Evolutionary conservation across 2,797 vertebrate species (phyloP), one percentile per base, ranked within the genome.

Genomic region (Hypotaenidia philippensis): DNA sequence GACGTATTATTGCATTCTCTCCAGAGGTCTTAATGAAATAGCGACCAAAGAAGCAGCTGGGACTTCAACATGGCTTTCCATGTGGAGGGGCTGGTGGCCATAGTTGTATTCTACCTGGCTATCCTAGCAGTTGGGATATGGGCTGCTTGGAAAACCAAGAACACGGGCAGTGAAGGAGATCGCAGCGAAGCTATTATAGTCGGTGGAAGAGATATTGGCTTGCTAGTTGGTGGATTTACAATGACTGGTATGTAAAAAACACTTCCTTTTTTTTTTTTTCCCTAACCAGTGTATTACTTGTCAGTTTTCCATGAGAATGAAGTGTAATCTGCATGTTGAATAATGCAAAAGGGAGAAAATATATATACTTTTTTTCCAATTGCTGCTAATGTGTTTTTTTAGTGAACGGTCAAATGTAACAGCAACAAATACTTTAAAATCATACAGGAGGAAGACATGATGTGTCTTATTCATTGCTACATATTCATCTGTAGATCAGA

Each of bases 121-220:
- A 99, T 99, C 90, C 97, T 99, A 69, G 95, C 98, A 49, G 99
- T 99, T 94, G 99, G 99, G 38, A 99, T 99, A 96, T 99, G 99
- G 99, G 99, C 99, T 63, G 99, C 99, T 26, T 99, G 99, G 99
- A 99, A 99, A 97, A 99, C 99, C 96, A 99, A 99, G 95, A 99
- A 98, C 96, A 98, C 98, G 0, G 98, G 99, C 52, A 98, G 96
- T 0, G 88, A 97, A 6, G 98, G 98, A 63, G 98, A 99, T 59
- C 98, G 98, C 77, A 98, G 99, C 1, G 99, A 99, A 97, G 98
- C 98, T 63, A 99, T 99, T 92, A 99, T 99, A 97, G 99, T 99
- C 16, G 99, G 99, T 26, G 99, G 99, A 61, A 98, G 99, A 79
- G 99, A 99, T 93, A 99, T 99, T 61, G 99, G 99, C 34, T 95